A percentile compares a stretch with the other conserved stretches of the same genome.
These are phyloP conservation scores for Thermophis baileyi DNA, from an alignment of 2,113 vertebrate genomes.

Conservation along the genomic window DNA sequence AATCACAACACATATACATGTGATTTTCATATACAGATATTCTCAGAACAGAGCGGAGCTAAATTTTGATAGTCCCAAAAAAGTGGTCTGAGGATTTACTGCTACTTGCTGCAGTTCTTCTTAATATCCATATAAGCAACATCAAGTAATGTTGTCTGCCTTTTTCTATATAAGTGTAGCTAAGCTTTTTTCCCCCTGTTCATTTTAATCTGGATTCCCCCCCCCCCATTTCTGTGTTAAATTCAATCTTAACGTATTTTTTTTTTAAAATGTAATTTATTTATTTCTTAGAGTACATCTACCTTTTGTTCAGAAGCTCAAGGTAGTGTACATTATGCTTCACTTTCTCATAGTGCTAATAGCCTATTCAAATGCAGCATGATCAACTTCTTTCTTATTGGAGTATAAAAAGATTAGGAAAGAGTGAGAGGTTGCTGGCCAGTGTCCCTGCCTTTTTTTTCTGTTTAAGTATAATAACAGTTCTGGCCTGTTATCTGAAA, in stretches of 20 bases:
- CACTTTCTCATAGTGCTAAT: background rate
- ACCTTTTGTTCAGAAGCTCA: background rate
- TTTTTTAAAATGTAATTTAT: background rate
- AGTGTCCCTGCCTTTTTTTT: background rate
- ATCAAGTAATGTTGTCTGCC: background rate
- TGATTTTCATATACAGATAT: background rate
- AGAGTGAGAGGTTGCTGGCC: background rate
- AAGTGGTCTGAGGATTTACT: background rate
- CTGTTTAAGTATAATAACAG: background rate
- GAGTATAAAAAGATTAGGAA: background rate
- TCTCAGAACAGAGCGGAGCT: background rate
- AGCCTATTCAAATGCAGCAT: background rate
- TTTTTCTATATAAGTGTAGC: background rate
- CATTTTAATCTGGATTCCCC: background rate
- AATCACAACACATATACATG: background rate
- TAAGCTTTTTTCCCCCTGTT: background rate
- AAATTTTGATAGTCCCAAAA: background rate
- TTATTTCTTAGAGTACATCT: background rate
- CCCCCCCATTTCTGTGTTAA: background rate
- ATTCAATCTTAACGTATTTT: background rate
- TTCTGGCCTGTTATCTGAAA: background rate
- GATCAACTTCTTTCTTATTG: background rate
- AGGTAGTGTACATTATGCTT: background rate
- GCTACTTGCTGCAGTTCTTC: background rate
- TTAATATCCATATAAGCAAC: background rate